phyloP scores from a whole-genome alignment of 2,888 invertebrate genomes.

The Euproctis similis region DNA sequence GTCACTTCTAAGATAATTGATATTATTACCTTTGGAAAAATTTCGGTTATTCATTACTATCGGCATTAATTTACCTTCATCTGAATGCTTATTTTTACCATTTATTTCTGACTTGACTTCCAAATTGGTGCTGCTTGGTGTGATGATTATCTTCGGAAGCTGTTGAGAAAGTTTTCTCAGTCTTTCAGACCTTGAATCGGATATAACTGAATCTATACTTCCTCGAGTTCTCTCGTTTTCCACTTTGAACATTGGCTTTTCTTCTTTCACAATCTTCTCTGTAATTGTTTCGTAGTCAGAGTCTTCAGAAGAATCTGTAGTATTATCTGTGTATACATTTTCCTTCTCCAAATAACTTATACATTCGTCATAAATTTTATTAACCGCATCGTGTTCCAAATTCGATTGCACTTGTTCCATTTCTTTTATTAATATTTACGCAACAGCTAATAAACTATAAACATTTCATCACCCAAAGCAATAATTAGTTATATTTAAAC shows the following conservation, averaged over 20 bases:
- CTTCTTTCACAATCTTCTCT: slow-evolving; percentile 7
- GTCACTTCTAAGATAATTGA: no score
- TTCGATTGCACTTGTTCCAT: slow-evolving; percentile 28
- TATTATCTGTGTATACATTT: slow-evolving; percentile 4
- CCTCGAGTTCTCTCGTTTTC: slow-evolving; percentile 47
- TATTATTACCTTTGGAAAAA: slow-evolving; percentile 9
- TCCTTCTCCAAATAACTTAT: slow-evolving; percentile 42
- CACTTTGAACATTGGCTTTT: slow-evolving; percentile 34
- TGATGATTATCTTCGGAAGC: slow-evolving; percentile 61
- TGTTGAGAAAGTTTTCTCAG: slow-evolving; percentile 53
- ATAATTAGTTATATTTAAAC: no score
- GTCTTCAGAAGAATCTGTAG: background rate
- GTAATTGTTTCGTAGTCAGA: slow-evolving; percentile 37
- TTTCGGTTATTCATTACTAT: slow-evolving; percentile 2
- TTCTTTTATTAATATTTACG: no score
- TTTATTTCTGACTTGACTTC: slow-evolving; percentile 17
- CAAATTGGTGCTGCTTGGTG: slow-evolving; percentile 52
- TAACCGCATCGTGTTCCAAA: slow-evolving; percentile 45
- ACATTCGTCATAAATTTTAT: slow-evolving; percentile 59
- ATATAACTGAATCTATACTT: slow-evolving; percentile 35
- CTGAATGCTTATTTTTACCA: slow-evolving; percentile 2
- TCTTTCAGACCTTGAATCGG: slow-evolving; percentile 46
- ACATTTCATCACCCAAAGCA: background rate
- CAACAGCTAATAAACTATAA: background rate
- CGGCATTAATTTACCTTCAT: background rate